Evolutionary conservation across 2,888 invertebrate genomes (phyloP), one percentile per base, ranked within the genome.

Genomic region (Chrysomela aeneicollis): DNA sequence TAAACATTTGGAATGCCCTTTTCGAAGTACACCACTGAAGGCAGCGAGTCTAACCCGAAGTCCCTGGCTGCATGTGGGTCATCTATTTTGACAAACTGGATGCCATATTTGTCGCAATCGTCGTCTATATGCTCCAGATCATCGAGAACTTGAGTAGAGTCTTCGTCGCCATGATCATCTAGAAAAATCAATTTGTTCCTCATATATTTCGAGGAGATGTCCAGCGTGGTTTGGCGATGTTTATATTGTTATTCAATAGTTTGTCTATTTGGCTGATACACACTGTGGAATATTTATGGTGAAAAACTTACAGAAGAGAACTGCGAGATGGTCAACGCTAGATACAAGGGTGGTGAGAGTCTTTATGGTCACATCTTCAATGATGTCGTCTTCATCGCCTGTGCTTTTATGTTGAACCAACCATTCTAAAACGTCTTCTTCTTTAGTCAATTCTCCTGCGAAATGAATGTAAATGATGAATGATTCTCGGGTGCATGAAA

Each of bases 371-470:
- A 96, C 95, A 80, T 96, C 95, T 84, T 96, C 96, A 76, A 96
- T 96, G 61, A 95, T 91, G 82, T 95, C 95, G 78, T 95, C 95
- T 81, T 95, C 95, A 80, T 95, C 95, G 50, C 94, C 95, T 42
- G 94, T 94, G 66, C 94, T 94, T 83, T 95, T 95, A 82, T 95
- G 95, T 74, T 93, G 91, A 68, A 96, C 93, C 79, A 96, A 86
- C 96, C 96, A 96, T 82, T 95, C 95, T 77, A 96, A 84, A 42
- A 96, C 96, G 81, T 95, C 94, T 82, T 95, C 95, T 83, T 96
- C 96, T 77, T 89, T 90, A 72, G 92, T 93, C 71, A 96, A 84
- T 85, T 96, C 95, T 81, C 92, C 95, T 92, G 74, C 63, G 70
- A 70, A 54, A 5, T 15, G 46, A 53, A 47, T 15, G 19, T 5